Evolutionary conservation across 2,888 invertebrate species (phyloP).

Genomic region (Leptinotarsa rubiginosa): DNA sequence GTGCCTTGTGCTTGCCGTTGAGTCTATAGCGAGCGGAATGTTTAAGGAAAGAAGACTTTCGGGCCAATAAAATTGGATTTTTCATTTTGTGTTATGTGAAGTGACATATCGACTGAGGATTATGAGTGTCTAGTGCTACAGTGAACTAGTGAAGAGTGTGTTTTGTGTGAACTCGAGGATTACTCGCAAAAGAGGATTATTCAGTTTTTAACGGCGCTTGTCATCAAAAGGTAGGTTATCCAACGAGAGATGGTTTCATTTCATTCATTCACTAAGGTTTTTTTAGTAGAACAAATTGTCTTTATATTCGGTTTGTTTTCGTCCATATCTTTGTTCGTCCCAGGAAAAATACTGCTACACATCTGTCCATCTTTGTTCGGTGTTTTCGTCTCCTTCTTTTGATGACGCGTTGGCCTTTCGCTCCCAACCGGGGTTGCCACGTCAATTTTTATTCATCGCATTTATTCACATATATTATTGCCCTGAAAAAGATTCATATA

Average conservation of each 20-base stretch:
- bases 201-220: constrained; percentile 33
- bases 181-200: constrained; percentile 44
- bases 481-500: too few species aligned
- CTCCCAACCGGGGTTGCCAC: constrained; percentile 19
- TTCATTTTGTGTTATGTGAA: constrained; percentile 48
- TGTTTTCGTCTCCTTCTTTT: constrained; percentile 42
- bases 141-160: constrained; percentile 50
- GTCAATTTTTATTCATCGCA: too few species aligned
- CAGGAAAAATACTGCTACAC: constrained; percentile 40
- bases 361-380: constrained; percentile 36
- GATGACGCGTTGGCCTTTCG: constrained; percentile 50
- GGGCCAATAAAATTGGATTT: constrained; percentile 53
- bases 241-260: not conserved
- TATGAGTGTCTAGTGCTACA: constrained; percentile 50
- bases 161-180: constrained; percentile 42
- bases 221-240: constrained; percentile 44
- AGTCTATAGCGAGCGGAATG: constrained; percentile 56
- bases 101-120: constrained; percentile 44
- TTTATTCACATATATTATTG: too few species aligned
- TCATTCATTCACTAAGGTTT: too few species aligned
- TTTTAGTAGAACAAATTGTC: too few species aligned
- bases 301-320: constrained; percentile 35
- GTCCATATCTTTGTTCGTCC: constrained; percentile 46
- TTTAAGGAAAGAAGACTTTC: constrained; percentile 54
- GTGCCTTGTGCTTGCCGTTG: constrained; percentile 55